Conservation (phyloP, 2,888 invertebrate species). For the Melipona beecheii region DNA sequence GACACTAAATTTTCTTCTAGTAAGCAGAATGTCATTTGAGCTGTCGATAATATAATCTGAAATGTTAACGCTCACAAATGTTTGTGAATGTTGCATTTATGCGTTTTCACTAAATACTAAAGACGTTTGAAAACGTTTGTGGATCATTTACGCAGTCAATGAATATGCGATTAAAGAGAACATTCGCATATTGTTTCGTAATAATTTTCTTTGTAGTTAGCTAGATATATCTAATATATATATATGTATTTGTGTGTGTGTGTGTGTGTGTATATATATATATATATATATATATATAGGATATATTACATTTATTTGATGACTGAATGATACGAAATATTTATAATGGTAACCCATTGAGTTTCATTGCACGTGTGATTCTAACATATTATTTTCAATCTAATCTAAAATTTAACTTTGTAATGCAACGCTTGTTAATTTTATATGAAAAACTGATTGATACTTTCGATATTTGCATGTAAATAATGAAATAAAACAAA, state of each 20-base stretch:
- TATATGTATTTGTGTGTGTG: no score
- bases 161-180: conserved; percentile 54
- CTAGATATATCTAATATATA: conserved; percentile 34
- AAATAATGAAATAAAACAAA: conserved; percentile 7
- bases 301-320: conserved; percentile 75
- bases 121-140: not conserved
- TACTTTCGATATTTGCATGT: not conserved
- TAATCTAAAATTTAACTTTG: conserved; percentile 61
- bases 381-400: conserved; percentile 63
- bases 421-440: conserved; percentile 25
- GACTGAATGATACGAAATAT: conserved; percentile 78
- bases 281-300: conserved; percentile 40
- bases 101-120: not conserved
- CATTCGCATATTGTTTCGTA: conserved; percentile 54
- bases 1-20: not conserved
- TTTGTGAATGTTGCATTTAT: not conserved
- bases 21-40: not conserved
- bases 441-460: conserved; percentile 9
- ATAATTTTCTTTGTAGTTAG: conserved; percentile 51
- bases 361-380: conserved; percentile 81
- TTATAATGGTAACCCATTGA: conserved; percentile 80
- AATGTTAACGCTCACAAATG: not conserved
- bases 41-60: not conserved
- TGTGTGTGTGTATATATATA: no score
- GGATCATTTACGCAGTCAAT: not conserved